Evolutionary conservation across 2,113 vertebrate genomes (phyloP).

Genomic region (Pipa parva): DNA sequence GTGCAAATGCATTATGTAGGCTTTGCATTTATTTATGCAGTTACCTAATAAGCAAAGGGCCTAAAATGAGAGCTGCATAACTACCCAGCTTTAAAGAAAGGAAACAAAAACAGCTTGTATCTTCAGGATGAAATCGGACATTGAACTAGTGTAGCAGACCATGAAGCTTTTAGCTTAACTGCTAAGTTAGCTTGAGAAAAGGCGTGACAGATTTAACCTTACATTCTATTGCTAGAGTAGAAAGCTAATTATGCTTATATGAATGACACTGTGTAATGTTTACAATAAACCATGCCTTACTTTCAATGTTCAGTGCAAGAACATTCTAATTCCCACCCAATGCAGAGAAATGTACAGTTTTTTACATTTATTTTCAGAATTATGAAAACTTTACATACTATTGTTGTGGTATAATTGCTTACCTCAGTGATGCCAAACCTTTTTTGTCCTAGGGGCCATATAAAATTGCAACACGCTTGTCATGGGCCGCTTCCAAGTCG

Average conservation of each 20-base stretch:
- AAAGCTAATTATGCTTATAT: background rate
- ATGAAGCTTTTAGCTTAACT: background rate
- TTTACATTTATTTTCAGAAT: no score
- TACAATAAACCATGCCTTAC: no score
- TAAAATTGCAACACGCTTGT: no score
- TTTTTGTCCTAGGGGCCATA: no score
- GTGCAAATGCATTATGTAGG: background rate
- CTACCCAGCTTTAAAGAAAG: background rate
- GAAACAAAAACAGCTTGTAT: background rate
- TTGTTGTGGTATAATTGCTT: no score
- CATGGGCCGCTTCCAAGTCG: no score
- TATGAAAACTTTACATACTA: no score
- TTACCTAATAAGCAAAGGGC: background rate
- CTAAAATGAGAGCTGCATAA: background rate
- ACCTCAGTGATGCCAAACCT: no score
- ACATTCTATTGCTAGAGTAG: background rate
- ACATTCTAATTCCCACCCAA: no score
- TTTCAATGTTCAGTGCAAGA: no score
- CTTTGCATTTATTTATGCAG: background rate
- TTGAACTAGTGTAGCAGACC: conserved; percentile 4
- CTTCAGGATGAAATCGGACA: background rate
- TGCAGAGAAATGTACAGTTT: no score
- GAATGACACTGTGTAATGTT: no score
- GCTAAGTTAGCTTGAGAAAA: background rate
- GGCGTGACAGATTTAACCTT: background rate